Percentiles rank a stretch among this genome's conserved stretches.
Conservation (phyloP, 2,888 invertebrate genomes). For the Taenaris catops region DNA sequence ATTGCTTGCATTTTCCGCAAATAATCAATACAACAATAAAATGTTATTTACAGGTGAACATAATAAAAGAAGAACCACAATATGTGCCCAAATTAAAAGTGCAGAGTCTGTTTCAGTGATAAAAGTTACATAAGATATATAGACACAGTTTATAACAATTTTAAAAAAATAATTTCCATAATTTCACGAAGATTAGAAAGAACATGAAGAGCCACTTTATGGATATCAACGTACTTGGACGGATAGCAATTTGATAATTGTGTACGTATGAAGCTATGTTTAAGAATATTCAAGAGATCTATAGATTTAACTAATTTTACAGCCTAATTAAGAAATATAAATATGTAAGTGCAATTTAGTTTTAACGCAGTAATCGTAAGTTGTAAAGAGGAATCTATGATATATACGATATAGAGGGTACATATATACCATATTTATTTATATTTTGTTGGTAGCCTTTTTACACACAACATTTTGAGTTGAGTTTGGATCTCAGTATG, state of each 20-base stretch:
- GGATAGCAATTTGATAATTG: not conserved
- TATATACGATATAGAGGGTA: no score
- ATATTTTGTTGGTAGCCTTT: no score
- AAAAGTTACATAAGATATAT: constrained; percentile 9
- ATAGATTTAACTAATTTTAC: constrained; percentile 15
- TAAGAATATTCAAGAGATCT: constrained; percentile 18
- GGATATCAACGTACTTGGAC: constrained; percentile 4
- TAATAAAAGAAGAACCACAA: constrained; percentile 49
- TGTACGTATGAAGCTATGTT: constrained; percentile 11
- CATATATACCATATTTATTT: no score
- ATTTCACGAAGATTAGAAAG: constrained; percentile 7
- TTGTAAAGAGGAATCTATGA: constrained; percentile 25
- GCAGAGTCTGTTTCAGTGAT: constrained; percentile 69
- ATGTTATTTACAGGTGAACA: constrained; percentile 65
- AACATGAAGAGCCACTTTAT: no score
- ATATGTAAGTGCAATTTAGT: constrained; percentile 39
- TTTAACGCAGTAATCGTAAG: constrained; percentile 21
- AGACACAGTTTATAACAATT: constrained; percentile 9
- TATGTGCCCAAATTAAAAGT: constrained; percentile 66
- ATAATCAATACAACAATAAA: no score
- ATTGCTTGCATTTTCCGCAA: no score
- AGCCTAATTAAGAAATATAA: constrained; percentile 34
- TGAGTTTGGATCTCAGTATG: no score
- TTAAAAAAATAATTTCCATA: constrained; percentile 11
- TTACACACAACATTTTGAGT: no score